Evolutionary conservation across 2,113 vertebrate species (phyloP), one percentile per base, ranked within the genome.

Genomic region (Nibea coibor): DNA sequence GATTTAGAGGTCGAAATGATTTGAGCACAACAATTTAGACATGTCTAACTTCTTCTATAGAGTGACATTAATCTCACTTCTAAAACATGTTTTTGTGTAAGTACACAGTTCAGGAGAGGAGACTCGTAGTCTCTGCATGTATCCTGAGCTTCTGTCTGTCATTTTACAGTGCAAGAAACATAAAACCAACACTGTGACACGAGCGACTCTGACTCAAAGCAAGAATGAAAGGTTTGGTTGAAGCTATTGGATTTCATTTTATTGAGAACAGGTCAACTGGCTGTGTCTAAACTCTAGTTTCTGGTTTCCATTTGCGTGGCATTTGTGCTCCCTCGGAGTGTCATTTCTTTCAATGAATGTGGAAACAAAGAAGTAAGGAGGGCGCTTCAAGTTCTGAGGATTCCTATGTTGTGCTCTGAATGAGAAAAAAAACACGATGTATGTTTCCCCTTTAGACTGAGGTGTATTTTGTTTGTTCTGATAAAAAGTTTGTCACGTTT

Each of bases 351-450:
- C 35, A 56, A 15, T 48, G 26, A 48, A 19, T 3, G 35, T 71
- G 24, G 15, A 65, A 58, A 74, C n/a, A 45, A 53, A 10, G 31
- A 67, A 67, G 62, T 28, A 54, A 61, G 31, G 17, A 56, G 57
- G 20, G 39, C 58, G 61, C 72, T 48, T 24, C 42, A 42, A 14
- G 31, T 35, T 35, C 31, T 35, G 31, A 35, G 35, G 57, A 22
- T n/a, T 50, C 10, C 63, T 16, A n/a, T 47, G 26, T 24, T 22
- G 43, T 45, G 56, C 31, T 53, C 15, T 53, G 43, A 5, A 43
- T 61, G 63, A 24, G 17, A 81, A 59, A 59, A 59, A 31, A 31
- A 31, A 67, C 26, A 50, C 14, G 2, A 64, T 70, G 62, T 78
- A 5, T 8, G 31, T 71, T 17, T 65, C 10, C 10, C 16, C 3